phyloP scores from a whole-genome alignment of 1,140 invertebrate genomes.

The Rhizoglyphus robini region DNA sequence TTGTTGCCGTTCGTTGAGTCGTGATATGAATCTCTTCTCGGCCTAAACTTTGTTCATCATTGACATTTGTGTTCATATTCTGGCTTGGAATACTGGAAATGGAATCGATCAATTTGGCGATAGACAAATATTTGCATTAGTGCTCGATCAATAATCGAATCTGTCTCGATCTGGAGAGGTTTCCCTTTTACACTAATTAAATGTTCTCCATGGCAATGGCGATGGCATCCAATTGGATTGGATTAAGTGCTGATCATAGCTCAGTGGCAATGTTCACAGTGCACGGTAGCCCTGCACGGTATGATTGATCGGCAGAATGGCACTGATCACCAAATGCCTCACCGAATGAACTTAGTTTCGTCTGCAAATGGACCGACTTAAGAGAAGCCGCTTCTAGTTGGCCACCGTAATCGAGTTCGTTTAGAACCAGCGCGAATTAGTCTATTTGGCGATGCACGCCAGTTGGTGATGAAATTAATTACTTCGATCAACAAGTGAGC shows the following conservation, averaged over 20 bases:
- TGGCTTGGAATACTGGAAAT: slow-evolving; percentile 3
- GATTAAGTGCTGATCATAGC: background rate
- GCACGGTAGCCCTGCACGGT: background rate
- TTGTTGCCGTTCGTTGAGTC: background rate
- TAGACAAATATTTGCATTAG: background rate
- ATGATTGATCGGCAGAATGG: slow-evolving; percentile 11
- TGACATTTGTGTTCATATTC: background rate
- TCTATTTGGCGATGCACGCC: slow-evolving; percentile 9
- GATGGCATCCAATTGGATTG: background rate
- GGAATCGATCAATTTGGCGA: background rate
- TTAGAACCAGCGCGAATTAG: slow-evolving; percentile 6
- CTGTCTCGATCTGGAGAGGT: background rate
- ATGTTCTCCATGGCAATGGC: background rate
- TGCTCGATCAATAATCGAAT: background rate
- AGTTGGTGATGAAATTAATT: slow-evolving; percentile 11
- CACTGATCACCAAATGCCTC: no score
- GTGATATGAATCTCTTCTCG: background rate
- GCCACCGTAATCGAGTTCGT: background rate
- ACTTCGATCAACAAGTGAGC: background rate
- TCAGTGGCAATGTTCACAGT: background rate
- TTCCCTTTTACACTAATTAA: slow-evolving; percentile 5
- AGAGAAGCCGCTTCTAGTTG: no score
- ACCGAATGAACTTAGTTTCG: no score
- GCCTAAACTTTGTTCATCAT: background rate
- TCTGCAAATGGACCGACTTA: no score